Evolutionary conservation across 2,113 vertebrate genomes (phyloP).

Genomic region (Galbula dea): DNA sequence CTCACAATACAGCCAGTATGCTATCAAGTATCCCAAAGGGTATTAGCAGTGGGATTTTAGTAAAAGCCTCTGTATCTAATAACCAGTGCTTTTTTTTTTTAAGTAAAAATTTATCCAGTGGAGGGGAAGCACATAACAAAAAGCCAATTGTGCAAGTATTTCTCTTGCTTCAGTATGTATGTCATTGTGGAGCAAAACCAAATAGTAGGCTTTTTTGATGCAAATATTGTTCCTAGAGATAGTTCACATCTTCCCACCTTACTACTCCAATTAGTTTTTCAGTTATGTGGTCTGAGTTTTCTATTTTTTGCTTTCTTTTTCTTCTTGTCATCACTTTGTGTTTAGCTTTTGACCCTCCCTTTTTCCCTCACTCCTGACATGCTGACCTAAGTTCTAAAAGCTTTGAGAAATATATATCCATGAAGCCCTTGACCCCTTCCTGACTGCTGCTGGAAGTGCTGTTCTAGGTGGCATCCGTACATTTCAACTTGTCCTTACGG

Average conservation of each 20-base stretch:
- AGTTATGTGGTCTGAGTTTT: background rate
- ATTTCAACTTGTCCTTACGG: conserved; percentile 10
- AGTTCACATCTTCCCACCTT: background rate
- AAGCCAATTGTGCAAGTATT: background rate
- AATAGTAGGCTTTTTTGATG: background rate
- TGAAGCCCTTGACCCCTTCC: background rate
- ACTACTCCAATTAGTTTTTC: background rate
- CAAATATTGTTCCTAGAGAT: background rate
- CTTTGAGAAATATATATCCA: background rate
- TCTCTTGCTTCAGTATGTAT: background rate
- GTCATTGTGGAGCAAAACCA: background rate
- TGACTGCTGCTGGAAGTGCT: background rate
- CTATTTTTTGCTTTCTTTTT: background rate
- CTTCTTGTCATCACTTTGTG: background rate
- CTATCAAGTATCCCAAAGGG: conserved; percentile 32
- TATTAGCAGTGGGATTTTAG: background rate
- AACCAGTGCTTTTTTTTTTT: background rate
- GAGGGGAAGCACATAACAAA: background rate
- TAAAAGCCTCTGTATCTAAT: background rate
- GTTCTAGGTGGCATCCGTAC: background rate
- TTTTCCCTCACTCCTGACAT: background rate
- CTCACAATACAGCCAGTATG: conserved; percentile 28
- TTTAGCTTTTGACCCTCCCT: background rate
- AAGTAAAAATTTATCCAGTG: background rate
- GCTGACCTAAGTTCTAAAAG: background rate